Base-by-base conservation (phyloP, 1,140 invertebrate genomes). In the Papilio helenus region DNA sequence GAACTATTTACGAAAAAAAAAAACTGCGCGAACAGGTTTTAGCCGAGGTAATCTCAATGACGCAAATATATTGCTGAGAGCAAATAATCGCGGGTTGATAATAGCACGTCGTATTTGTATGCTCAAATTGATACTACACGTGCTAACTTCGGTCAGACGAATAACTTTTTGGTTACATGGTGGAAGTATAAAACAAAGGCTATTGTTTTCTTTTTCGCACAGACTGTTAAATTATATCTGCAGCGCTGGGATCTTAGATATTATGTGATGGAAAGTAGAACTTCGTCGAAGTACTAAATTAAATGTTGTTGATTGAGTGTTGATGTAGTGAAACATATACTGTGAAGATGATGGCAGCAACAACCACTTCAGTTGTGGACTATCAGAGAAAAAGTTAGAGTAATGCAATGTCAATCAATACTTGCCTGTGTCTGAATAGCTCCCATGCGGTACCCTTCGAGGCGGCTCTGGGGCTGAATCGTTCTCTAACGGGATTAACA, bases 381-480 rank as follows among this genome's bases (percentile, higher is more conserved):
- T 68, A 16, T 68, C 14, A 68, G 23, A 29, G 0, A 26, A 65
- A 68, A 58, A 58, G 20, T 23, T 29, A 34, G 2, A 68, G 1
- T 5, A 29, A 68, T 68, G 61, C 55, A 58, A 58, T 58, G n/a
- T n/a, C n/a, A n/a, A 58, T 26, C 12, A 29, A 79, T 85, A 89
- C 94, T 95, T 96, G 95, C 96, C 96, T 96, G 95, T 95, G 81
- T 95, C 93, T 79, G 94, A 95, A 88, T 95, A 95, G 93, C 94
- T 95, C 95, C 95, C 94, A 89, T 93, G 94, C 87, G 95, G 93
- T 85, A 95, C 94, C 90, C 95, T 95, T 93, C 96, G 96, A 73
- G 96, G 96, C 84, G 96, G 96, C 87, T 95, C 95, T 79, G 96
- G 96, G 87, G 95, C 95, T 87, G 95, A 95, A 92, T 96, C 95